phyloP scores from a whole-genome alignment of 2,888 invertebrate genomes.

The Rotaria macrura region DNA sequence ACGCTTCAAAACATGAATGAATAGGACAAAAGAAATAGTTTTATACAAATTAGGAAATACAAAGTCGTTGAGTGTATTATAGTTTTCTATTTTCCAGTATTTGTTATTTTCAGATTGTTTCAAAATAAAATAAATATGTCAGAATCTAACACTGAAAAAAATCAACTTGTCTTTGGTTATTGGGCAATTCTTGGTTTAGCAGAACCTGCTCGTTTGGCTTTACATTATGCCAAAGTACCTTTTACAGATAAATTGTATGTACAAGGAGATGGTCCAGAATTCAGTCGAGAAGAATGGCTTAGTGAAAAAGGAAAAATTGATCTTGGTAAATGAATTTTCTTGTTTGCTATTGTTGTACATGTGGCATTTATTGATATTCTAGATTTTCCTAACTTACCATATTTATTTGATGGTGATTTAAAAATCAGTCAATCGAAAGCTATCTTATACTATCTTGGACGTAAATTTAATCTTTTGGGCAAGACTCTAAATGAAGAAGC shows the following conservation, averaged over 20 bases:
- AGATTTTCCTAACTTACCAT: background rate
- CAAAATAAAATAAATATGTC: background rate
- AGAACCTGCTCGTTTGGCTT: background rate
- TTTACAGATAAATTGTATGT: background rate
- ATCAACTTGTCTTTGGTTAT: background rate
- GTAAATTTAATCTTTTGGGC: background rate
- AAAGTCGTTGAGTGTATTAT: too few relatives aligned
- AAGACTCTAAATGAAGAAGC: background rate
- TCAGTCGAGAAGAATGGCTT: background rate
- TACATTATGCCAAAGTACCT: background rate
- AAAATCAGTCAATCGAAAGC: background rate
- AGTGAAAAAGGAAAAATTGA: background rate
- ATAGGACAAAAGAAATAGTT: too few relatives aligned
- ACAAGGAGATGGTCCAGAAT: background rate
- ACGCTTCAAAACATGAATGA: too few relatives aligned
- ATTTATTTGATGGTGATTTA: slow-evolving; percentile 8
- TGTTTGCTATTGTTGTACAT: background rate
- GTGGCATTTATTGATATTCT: background rate
- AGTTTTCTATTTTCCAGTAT: too few relatives aligned
- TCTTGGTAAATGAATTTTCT: background rate
- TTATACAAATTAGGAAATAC: too few relatives aligned
- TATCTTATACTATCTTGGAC: slow-evolving; percentile 6
- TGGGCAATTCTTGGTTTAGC: background rate
- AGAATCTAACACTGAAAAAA: background rate
- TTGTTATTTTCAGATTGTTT: too few relatives aligned